Percentiles rank a stretch among this genome's conserved stretches.
Evolutionary conservation across 2,888 invertebrate genomes (phyloP).

Genomic region (Byasa hedistus): DNA sequence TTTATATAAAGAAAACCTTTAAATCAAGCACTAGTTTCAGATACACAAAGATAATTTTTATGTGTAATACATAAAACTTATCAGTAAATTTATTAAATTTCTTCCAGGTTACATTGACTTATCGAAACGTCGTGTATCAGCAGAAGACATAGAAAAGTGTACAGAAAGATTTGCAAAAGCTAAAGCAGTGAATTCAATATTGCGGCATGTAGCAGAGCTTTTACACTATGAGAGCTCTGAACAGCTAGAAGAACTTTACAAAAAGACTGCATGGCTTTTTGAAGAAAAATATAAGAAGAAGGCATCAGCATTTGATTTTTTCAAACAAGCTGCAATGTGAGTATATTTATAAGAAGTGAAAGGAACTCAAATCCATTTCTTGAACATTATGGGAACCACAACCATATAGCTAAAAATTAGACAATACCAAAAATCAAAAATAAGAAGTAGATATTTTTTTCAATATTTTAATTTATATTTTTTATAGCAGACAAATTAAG

Average conservation of each 20-base stretch:
- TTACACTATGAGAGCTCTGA: conserved; percentile 94
- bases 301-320: conserved; percentile 97
- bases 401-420: no score
- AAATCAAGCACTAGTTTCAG: no score
- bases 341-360: conserved; percentile 48
- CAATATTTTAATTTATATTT: no score
- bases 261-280: conserved; percentile 98
- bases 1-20: no score
- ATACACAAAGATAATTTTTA: no score
- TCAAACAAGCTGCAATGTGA: conserved; percentile 98
- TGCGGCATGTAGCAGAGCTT: conserved; percentile 97
- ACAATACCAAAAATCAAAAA: no score
- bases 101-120: conserved; percentile 96
- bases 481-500: no score
- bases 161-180: conserved; percentile 99
- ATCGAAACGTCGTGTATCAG: conserved; percentile 98
- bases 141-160: conserved; percentile 98
- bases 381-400: no score
- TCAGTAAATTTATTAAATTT: no score
- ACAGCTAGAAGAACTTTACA: conserved; percentile 96
- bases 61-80: no score
- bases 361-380: no score
- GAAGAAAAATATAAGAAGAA: conserved; percentile 98
- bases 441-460: no score
- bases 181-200: conserved; percentile 98